phyloP scores from a whole-genome alignment of 53 echinoderm and acorn worm genomes.

The Hippasteria phrygiana region DNA sequence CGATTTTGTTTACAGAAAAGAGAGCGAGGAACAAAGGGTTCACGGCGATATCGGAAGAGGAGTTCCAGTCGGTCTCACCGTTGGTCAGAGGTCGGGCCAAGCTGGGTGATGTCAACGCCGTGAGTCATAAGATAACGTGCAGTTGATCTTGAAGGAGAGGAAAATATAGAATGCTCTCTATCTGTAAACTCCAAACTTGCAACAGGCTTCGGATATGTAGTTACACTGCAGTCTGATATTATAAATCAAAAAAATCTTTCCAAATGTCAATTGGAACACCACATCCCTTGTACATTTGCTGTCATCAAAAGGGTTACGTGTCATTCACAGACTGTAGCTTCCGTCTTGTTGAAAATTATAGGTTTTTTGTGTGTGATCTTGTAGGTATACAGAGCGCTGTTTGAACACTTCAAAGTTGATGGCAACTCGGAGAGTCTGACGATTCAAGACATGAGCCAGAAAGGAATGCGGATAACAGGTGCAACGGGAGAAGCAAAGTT shows the following conservation, averaged over 20 bases:
- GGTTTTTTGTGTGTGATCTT: not conserved
- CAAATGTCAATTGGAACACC: too few species aligned
- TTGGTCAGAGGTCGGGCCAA: conserved; percentile 78
- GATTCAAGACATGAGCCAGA: conserved; percentile 89
- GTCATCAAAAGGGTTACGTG: too few species aligned
- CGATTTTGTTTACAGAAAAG: conserved; percentile 74
- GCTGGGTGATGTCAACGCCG: conserved; percentile 86
- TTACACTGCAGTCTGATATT: too few species aligned
- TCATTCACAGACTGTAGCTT: too few species aligned
- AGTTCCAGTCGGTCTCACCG: conserved; percentile 88
- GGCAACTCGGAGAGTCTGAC: conserved; percentile 64
- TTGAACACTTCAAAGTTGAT: conserved; percentile 80
- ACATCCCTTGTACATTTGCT: too few species aligned
- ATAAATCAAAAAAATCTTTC: too few species aligned
- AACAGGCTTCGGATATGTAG: too few species aligned
- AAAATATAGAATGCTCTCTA: too few species aligned
- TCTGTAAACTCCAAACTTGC: too few species aligned
- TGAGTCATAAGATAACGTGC: conserved; percentile 31
- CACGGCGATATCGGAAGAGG: conserved; percentile 79
- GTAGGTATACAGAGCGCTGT: conserved; percentile 81
- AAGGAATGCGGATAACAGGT: conserved; percentile 87
- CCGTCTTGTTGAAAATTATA: not conserved
- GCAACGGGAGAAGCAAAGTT: conserved; percentile 94
- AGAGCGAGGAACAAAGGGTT: conserved; percentile 63
- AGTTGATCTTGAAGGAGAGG: too few species aligned